Percentiles rank a stretch among this genome's conserved stretches.
These are phyloP conservation scores for Lota lota DNA, from an alignment of 2,113 vertebrate genomes.

Conservation along the genomic window DNA sequence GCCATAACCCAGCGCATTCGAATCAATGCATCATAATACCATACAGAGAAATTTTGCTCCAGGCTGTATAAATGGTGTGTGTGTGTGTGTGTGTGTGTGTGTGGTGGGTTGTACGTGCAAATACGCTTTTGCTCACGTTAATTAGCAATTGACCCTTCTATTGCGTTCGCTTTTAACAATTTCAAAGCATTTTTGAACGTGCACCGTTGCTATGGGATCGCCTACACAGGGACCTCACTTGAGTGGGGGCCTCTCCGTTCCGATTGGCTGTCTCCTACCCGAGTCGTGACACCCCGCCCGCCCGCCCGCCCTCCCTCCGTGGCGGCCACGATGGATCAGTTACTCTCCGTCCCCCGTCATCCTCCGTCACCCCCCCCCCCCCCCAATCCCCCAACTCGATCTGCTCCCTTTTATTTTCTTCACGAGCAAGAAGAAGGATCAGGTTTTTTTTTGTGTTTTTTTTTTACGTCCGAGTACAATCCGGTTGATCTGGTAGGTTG, in stretches of 20 bases:
- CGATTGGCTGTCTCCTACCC: not conserved
- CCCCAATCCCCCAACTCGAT: not conserved
- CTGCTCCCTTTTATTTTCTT: too few relatives aligned
- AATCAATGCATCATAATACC: slow-evolving; percentile 55
- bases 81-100: not conserved
- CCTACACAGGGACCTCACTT: slow-evolving; percentile 13
- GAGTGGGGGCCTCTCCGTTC: not conserved
- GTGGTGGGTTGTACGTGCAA: slow-evolving; percentile 15
- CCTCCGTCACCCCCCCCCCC: too few relatives aligned
- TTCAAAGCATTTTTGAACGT: slow-evolving; percentile 10
- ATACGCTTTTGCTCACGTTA: slow-evolving; percentile 11
- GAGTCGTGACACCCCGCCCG: not conserved
- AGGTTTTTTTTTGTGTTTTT: too few relatives aligned
- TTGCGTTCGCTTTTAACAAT: not conserved
- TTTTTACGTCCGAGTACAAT: too few relatives aligned
- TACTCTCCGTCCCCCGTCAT: not conserved
- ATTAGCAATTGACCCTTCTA: slow-evolving; percentile 41
- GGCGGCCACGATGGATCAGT: not conserved
- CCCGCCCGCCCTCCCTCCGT: not conserved
- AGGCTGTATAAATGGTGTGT: slow-evolving; percentile 15
- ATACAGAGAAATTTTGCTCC: slow-evolving; percentile 40
- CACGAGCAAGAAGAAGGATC: too few relatives aligned
- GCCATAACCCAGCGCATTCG: slow-evolving; percentile 67
- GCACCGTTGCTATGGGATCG: slow-evolving; percentile 26
- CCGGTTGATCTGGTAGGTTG: too few relatives aligned